Conservation (phyloP, 2,113 vertebrate genomes). For the Myotis lucifugus region DNA sequence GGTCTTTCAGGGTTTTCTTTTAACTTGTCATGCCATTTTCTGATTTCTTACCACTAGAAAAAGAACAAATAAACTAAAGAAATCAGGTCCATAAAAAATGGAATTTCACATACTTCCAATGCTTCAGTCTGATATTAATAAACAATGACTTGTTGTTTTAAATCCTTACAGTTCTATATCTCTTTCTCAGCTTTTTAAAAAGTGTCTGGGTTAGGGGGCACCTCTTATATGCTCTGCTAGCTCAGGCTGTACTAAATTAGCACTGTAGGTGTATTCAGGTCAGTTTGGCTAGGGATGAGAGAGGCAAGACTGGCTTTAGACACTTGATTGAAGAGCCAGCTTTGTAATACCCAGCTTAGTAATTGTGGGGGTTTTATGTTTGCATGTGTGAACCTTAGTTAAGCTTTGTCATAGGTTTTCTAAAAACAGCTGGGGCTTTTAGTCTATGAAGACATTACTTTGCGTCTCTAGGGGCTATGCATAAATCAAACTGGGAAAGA, state of each 20-base stretch:
- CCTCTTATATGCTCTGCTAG: too few relatives aligned
- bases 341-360: conserved; percentile 69
- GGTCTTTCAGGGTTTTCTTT: conserved; percentile 55
- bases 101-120: conserved; percentile 42
- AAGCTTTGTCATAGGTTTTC: conserved; percentile 75
- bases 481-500: conserved; percentile 76
- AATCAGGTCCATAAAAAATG: conserved; percentile 24
- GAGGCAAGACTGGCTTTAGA: conserved; percentile 60
- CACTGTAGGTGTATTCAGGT: conserved; percentile 44
- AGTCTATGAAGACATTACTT: conserved; percentile 75
- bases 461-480: conserved; percentile 68
- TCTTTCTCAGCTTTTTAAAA: conserved; percentile 41
- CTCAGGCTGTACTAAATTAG: conserved; percentile 63
- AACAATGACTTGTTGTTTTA: conserved; percentile 56
- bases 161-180: conserved; percentile 42
- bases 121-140: conserved; percentile 62
- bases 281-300: conserved; percentile 43
- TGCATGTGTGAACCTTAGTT: conserved; percentile 74
- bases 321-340: conserved; percentile 59
- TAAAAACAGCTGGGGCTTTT: conserved; percentile 79
- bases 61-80: conserved; percentile 7
- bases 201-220: neutral
- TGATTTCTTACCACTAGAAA: conserved; percentile 50
- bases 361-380: conserved; percentile 73
- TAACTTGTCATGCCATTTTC: conserved; percentile 46